These are phyloP conservation scores for Todiramphus chloris DNA, from an alignment of 2,113 vertebrate species.

Conservation along the genomic window DNA sequence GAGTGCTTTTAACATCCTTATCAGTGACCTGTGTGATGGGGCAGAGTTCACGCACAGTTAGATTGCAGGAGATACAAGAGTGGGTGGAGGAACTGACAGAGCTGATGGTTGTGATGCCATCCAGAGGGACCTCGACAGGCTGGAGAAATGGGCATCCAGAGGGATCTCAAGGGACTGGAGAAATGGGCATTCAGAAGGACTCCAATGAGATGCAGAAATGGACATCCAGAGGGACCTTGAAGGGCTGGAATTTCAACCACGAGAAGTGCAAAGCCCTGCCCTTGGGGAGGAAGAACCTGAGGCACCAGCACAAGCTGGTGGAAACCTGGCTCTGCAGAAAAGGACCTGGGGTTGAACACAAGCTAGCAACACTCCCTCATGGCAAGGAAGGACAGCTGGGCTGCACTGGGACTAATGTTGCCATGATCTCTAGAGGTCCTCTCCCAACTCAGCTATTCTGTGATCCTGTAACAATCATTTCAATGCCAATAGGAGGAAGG, in stretches of 20 bases:
- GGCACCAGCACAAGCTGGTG: neutral
- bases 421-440: neutral
- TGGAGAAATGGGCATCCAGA: neutral
- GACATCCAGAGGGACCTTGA: neutral
- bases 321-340: neutral
- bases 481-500: neutral
- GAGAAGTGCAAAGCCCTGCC: neutral
- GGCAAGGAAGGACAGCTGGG: neutral
- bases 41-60: neutral
- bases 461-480: neutral
- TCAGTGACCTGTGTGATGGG: fast-evolving
- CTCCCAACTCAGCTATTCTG: neutral
- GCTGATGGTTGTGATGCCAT: neutral
- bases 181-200: too few relatives aligned
- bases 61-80: fast-evolving
- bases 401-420: neutral
- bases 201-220: neutral
- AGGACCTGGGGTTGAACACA: neutral
- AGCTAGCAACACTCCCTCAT: neutral
- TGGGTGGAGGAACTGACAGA: neutral
- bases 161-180: neutral
- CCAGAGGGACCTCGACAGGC: neutral
- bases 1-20: neutral
- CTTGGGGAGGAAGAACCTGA: neutral
- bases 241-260: neutral